Base-by-base conservation (phyloP, 2,113 vertebrate species). In the Caranx melampygus region DNA sequence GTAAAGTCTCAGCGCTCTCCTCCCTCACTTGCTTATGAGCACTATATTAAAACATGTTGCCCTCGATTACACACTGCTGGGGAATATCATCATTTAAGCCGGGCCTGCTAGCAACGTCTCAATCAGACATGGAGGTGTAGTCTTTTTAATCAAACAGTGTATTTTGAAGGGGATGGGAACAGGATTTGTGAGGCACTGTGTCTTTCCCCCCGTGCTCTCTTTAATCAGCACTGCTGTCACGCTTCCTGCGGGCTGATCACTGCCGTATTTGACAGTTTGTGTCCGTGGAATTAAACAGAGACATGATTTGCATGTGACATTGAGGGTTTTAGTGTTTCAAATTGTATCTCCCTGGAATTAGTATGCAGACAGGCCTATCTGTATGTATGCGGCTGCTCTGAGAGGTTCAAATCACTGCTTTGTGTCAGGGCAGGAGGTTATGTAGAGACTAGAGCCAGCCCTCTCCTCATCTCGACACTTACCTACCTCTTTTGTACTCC, bases 261-360 rank as follows among this genome's bases (percentile, higher is more conserved):
- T 37, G 87, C 86, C 76, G 73, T 83, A 73, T 93, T 89, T 89
- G 88, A 89, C 89, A 91, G 84, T 90, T 84, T 88, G 87, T 89
- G 86, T 89, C 87, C 75, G 79, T 72, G 82, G 88, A 92, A 93
- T 92, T 93, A 94, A 95, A 94, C 74, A 79, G 81, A 89, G 78
- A 89, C 83, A 51, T 91, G 87, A 94, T 92, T 90, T 90, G 87
- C 88, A 93, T 93, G 87, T 93, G 93, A 93, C 92, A 94, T 94
- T 90, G 82, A 89, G 73, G 87, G 80, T 88, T 88, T 88, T 85
- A 83, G 87, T 88, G 85, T 83, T 88, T 87, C 79, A 84, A 75
- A 90, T 87, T 79, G 86, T 84, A 78, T 77, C 83, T 87, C 60
- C 72, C 72, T 54, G 61, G 74, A 91, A 91, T 94, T 93, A 93